A percentile compares a stretch with the other conserved stretches of the same genome.
phyloP scores from a whole-genome alignment of 2,113 vertebrate genomes.

The Atrichornis clamosus region DNA sequence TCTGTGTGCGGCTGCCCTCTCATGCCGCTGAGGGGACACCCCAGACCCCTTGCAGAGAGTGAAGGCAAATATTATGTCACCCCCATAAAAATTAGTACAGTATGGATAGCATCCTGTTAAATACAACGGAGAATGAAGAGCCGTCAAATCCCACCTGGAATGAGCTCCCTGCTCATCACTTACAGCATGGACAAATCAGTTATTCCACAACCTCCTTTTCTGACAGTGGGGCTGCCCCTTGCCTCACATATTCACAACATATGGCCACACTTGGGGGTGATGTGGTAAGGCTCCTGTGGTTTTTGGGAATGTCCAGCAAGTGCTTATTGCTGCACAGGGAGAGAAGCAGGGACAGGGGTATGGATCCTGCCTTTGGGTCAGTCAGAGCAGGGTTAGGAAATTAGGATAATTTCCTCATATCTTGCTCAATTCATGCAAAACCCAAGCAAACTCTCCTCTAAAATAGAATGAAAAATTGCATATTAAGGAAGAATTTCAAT shows the following conservation, averaged over 20 bases:
- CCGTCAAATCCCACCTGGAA: background rate
- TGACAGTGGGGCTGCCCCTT: background rate
- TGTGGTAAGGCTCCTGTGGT: background rate
- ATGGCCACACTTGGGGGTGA: background rate
- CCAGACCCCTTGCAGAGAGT: background rate
- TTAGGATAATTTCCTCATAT: background rate
- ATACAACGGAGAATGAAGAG: background rate
- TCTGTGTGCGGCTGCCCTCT: background rate
- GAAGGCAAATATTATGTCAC: background rate
- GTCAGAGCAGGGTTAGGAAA: background rate
- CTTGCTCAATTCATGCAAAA: background rate
- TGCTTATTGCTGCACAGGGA: background rate
- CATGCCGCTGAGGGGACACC: background rate
- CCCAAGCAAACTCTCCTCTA: background rate
- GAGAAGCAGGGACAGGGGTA: background rate
- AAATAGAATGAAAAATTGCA: background rate
- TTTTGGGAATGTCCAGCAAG: background rate
- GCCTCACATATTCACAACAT: rapidly evolving
- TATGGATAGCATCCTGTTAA: background rate
- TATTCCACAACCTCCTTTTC: background rate
- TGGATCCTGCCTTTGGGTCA: background rate
- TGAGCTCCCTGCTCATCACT: background rate
- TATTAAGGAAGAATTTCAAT: background rate
- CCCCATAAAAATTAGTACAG: background rate
- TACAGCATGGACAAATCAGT: background rate